phyloP scores from a whole-genome alignment of 2,888 invertebrate genomes.

The Dicyrtomina minuta region DNA sequence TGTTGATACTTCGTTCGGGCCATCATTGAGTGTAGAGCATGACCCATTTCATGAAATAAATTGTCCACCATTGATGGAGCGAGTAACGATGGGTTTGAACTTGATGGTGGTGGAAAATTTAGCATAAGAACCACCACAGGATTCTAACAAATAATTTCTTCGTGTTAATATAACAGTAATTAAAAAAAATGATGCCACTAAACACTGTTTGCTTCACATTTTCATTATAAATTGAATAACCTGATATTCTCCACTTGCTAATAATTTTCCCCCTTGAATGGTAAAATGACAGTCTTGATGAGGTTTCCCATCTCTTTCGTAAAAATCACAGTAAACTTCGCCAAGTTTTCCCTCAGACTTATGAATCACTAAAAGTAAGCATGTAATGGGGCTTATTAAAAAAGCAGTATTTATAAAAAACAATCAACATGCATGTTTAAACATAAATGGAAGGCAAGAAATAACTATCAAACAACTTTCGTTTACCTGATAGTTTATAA shows the following conservation, averaged over 20 bases:
- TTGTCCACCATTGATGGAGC: constrained; percentile 87
- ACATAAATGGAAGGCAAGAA: neutral
- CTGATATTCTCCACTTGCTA: constrained; percentile 80
- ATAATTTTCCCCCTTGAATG: constrained; percentile 80
- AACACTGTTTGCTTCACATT: no score
- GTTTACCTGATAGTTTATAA: constrained; percentile 76
- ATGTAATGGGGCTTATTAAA: no score
- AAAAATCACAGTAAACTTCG: constrained; percentile 96
- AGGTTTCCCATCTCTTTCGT: constrained; percentile 85
- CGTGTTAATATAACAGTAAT: neutral
- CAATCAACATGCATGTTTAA: no score
- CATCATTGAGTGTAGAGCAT: constrained; percentile 98
- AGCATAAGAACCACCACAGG: constrained; percentile 93
- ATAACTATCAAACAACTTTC: neutral
- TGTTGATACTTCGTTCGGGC: constrained; percentile 94
- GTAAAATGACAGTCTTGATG: constrained; percentile 99
- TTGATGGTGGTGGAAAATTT: constrained; percentile 74
- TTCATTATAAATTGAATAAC: constrained; percentile 57
- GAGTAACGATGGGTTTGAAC: constrained; percentile 68
- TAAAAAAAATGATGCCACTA: no score
- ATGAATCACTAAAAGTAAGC: constrained; percentile 70
- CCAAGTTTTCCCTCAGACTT: constrained; percentile 80
- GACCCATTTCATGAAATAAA: constrained; percentile 98
- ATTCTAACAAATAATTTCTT: constrained; percentile 60
- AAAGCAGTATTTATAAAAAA: no score